These are phyloP conservation scores for Lithobates pipiens DNA, from an alignment of 2,797 vertebrate species.

Conservation along the genomic window DNA sequence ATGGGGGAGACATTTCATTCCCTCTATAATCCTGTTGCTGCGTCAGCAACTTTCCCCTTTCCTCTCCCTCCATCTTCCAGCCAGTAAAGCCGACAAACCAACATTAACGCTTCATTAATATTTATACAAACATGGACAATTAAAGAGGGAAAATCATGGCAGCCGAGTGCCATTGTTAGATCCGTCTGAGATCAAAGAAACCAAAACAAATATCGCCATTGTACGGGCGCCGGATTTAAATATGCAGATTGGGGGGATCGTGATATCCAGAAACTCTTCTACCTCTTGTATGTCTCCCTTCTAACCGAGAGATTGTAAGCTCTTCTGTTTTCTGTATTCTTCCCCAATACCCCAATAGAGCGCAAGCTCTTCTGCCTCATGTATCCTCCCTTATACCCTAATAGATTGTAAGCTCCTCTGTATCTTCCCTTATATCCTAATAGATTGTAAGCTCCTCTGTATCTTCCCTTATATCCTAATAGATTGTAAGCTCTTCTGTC, in stretches of 20 bases:
- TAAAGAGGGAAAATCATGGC: background rate
- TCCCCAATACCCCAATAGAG: too few species aligned
- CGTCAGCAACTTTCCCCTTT: slow-evolving; percentile 49
- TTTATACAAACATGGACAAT: slow-evolving; percentile 21
- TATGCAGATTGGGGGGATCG: background rate
- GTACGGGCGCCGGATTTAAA: too few species aligned
- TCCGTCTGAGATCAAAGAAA: background rate
- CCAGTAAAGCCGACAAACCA: background rate
- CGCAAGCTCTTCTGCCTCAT: too few species aligned
- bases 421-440: too few species aligned
- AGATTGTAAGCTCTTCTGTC: too few species aligned
- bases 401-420: too few species aligned
- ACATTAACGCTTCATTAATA: slow-evolving; percentile 49
- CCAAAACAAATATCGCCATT: background rate
- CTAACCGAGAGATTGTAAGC: too few species aligned
- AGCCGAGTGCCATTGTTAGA: background rate
- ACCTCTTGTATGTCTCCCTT: background rate
- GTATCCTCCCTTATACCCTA: too few species aligned
- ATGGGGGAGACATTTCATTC: slow-evolving; percentile 73
- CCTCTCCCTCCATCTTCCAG: slow-evolving; percentile 20
- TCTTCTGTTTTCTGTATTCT: too few species aligned
- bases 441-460: too few species aligned
- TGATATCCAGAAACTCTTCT: background rate
- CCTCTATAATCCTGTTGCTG: slow-evolving; percentile 73
- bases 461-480: too few species aligned